Percentiles rank a stretch among this genome's conserved stretches.
phyloP scores from a whole-genome alignment of 2,113 vertebrate genomes.

The human region GRCh38 chr9:30767001-30767500 shows the following conservation, averaged over 20 bases:
- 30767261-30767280: neutral
- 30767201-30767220: neutral
- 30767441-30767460: neutral
- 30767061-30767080: neutral
- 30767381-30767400: constrained; percentile 46
- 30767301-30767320: neutral
- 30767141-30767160: neutral
- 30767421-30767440: constrained; percentile 7
- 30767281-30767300: neutral
- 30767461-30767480: neutral
- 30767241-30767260: neutral
- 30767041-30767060: neutral
- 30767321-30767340: neutral
- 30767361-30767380: constrained; percentile 12
- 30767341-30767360: neutral
- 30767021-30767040: neutral
- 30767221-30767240: neutral
- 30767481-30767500: constrained; percentile 46
- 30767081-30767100: neutral
- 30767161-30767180: neutral
- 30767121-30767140: neutral
- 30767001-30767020: neutral
- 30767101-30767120: neutral
- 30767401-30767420: constrained; percentile 15
- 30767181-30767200: neutral